These are phyloP conservation scores for Macquaria australasica DNA, from an alignment of 2,113 vertebrate species.

Conservation along the genomic window DNA sequence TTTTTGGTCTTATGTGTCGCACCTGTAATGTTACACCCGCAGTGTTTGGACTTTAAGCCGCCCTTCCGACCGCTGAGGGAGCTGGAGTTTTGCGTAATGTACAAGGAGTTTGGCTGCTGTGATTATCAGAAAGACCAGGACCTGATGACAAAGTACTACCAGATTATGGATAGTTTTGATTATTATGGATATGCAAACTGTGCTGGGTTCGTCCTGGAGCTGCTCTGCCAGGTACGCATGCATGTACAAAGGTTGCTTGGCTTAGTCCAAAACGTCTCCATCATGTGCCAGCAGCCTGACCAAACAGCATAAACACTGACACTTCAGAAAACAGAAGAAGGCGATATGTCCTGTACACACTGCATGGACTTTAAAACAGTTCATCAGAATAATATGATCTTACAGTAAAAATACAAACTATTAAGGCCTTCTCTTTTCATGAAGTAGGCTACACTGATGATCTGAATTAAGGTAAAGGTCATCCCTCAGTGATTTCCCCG, in stretches of 20 bases:
- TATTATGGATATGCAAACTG: conserved; percentile 83
- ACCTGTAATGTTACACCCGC: conserved; percentile 86
- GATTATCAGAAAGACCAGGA: conserved; percentile 85
- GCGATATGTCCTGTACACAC: background rate
- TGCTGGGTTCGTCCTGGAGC: conserved; percentile 89
- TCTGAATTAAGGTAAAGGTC: background rate
- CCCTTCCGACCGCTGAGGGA: conserved; percentile 89
- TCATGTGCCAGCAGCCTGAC: background rate
- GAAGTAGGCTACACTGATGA: background rate
- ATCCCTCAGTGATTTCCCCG: background rate
- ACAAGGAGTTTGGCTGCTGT: conserved; percentile 94
- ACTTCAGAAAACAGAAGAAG: background rate
- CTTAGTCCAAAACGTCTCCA: background rate
- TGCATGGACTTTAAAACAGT: background rate
- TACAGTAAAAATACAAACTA: background rate
- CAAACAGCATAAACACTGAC: background rate
- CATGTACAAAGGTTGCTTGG: conserved; percentile 62
- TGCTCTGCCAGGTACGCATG: conserved; percentile 93
- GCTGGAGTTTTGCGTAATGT: conserved; percentile 91
- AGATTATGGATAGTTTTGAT: conserved; percentile 84
- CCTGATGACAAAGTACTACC: conserved; percentile 87
- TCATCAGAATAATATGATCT: background rate
- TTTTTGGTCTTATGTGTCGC: conserved; percentile 35
- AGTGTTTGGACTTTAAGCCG: conserved; percentile 96
- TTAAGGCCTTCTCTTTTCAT: background rate